Percentiles rank a stretch among this genome's conserved stretches.
These are phyloP conservation scores for Petrocephalus microphthalmus DNA, from an alignment of 2,113 vertebrate genomes.

Conservation along the genomic window DNA sequence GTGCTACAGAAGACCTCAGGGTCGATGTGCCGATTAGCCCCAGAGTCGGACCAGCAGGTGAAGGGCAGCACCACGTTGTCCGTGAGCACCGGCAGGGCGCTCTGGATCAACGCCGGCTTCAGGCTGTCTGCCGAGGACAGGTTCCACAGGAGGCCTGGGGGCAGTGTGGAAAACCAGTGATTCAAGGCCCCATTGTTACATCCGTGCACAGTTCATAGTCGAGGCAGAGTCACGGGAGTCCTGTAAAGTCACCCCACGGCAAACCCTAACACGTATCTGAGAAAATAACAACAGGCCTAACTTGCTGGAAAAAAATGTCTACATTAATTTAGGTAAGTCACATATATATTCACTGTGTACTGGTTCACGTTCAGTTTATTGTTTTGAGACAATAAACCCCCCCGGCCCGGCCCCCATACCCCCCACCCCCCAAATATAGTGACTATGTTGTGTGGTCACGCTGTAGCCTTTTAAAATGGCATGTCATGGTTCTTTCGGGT, in stretches of 20 bases:
- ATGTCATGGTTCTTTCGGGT: neutral
- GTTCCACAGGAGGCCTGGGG: conserved; percentile 87
- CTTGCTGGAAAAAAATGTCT: neutral
- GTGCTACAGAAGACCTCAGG: conserved; percentile 80
- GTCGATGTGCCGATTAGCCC: conserved; percentile 61
- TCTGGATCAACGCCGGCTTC: conserved; percentile 71
- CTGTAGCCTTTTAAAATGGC: neutral
- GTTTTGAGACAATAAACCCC: no score
- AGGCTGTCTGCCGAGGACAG: conserved; percentile 77
- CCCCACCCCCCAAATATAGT: no score
- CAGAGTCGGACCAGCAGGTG: conserved; percentile 64
- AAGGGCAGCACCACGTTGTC: conserved; percentile 79
- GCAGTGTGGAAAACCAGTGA: neutral
- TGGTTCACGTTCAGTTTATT: neutral
- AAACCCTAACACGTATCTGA: neutral
- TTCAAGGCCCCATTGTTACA: neutral
- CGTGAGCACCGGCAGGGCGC: conserved; percentile 72
- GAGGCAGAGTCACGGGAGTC: neutral
- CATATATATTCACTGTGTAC: neutral
- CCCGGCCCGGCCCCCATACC: no score
- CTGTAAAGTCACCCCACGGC: neutral
- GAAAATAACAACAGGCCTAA: neutral
- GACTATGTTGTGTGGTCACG: no score
- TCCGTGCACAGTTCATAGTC: neutral
- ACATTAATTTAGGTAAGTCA: neutral